A percentile compares a stretch with the other conserved stretches of the same genome.
These are phyloP conservation scores for Trichonephila clavata DNA, from an alignment of 1,140 invertebrate species.

Conservation along the genomic window DNA sequence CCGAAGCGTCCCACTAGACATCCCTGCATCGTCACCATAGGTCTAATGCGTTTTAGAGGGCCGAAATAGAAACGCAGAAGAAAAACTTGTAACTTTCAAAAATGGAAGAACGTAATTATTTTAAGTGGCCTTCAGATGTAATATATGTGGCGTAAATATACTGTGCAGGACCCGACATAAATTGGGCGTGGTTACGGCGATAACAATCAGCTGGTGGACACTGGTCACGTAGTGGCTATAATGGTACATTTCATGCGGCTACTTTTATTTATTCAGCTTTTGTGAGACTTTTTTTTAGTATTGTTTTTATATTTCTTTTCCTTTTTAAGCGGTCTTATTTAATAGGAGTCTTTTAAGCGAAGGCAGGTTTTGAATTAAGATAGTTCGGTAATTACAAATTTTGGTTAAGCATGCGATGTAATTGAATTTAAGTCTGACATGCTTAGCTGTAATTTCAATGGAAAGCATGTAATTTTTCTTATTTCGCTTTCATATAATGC, in stretches of 20 bases:
- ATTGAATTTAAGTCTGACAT: not conserved
- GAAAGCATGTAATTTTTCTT: too few relatives aligned
- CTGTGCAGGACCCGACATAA: constrained; percentile 30
- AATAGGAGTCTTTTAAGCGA: not conserved
- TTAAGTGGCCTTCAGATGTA: constrained; percentile 65
- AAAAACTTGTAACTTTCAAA: constrained; percentile 58
- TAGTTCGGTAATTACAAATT: not conserved
- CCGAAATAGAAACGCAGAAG: constrained; percentile 18
- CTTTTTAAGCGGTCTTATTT: too few relatives aligned
- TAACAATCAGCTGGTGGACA: constrained; percentile 53
- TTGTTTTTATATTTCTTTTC: not conserved
- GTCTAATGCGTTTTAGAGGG: constrained; percentile 23
- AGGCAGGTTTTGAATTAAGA: not conserved
- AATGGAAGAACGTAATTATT: constrained; percentile 66
- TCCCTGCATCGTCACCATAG: not conserved
- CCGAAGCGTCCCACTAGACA: not conserved
- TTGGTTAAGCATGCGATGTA: not conserved
- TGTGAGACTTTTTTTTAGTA: not conserved
- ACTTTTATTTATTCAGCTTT: constrained; percentile 54
- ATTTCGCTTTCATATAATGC: too few relatives aligned
- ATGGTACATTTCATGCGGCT: constrained; percentile 49
- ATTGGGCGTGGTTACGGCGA: constrained; percentile 60
- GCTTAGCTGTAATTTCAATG: too few relatives aligned
- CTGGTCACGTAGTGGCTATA: constrained; percentile 54
- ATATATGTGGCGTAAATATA: constrained; percentile 60